Evolutionary conservation across 2,113 vertebrate genomes (phyloP).

Genomic region (Monopterus albus): DNA sequence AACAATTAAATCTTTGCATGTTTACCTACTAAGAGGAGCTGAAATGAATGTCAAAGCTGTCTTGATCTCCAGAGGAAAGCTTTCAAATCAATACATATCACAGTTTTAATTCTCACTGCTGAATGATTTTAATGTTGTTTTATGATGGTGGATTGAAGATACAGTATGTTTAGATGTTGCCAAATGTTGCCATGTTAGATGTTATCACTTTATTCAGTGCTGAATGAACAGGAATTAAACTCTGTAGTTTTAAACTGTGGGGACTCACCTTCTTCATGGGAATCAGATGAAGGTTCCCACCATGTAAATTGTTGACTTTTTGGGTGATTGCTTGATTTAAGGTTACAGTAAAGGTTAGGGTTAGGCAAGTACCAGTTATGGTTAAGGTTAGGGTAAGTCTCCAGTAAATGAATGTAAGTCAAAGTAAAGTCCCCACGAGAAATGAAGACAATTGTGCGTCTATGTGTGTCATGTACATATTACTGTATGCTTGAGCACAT

Average conservation of each 20-base stretch:
- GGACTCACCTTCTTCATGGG: too few relatives aligned
- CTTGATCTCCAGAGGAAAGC: slow-evolving; percentile 54
- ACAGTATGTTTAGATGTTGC: slow-evolving; percentile 29
- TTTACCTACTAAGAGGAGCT: slow-evolving; percentile 39
- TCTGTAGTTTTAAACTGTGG: too few relatives aligned
- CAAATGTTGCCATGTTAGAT: slow-evolving; percentile 44
- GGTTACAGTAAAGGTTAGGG: too few relatives aligned
- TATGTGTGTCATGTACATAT: too few relatives aligned
- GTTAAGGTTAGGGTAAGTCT: too few relatives aligned
- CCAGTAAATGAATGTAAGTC: too few relatives aligned
- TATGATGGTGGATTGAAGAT: slow-evolving; percentile 17
- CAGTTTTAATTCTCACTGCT: slow-evolving; percentile 55
- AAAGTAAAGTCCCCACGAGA: too few relatives aligned
- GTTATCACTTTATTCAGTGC: slow-evolving; percentile 44
- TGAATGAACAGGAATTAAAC: slow-evolving; percentile 54
- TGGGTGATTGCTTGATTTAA: too few relatives aligned
- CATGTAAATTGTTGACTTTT: too few relatives aligned
- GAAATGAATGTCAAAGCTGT: slow-evolving; percentile 40
- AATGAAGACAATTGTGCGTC: background rate
- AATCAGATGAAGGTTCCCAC: too few relatives aligned
- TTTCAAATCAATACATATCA: slow-evolving; percentile 55
- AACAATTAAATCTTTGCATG: slow-evolving; percentile 59
- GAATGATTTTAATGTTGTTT: slow-evolving; percentile 47
- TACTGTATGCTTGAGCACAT: slow-evolving; percentile 1
- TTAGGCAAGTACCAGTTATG: too few relatives aligned